These are phyloP conservation scores for Aplocera efformata DNA, from an alignment of 2,888 invertebrate species.

Conservation along the genomic window DNA sequence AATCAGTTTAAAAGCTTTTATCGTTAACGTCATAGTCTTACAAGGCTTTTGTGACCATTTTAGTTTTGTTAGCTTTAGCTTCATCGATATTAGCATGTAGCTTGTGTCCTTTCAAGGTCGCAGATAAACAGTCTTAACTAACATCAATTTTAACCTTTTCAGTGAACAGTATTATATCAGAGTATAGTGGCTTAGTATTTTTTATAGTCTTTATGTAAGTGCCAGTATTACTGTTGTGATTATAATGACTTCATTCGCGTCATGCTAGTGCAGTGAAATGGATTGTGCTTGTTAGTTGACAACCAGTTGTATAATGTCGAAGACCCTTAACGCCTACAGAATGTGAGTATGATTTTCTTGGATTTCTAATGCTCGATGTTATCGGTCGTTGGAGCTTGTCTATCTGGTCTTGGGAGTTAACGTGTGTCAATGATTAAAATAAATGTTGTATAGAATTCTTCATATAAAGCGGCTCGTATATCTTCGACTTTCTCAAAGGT, in stretches of 20 bases:
- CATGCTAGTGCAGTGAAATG: constrained; percentile 60
- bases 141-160: constrained; percentile 31
- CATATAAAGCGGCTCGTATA: too few relatives aligned
- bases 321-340: constrained; percentile 93
- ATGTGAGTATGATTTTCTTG: constrained; percentile 84
- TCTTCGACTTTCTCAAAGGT: too few relatives aligned
- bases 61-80: constrained; percentile 23
- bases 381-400: constrained; percentile 7
- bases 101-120: constrained; percentile 39
- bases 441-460: neutral
- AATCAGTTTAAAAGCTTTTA: constrained; percentile 10
- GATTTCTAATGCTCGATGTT: constrained; percentile 9
- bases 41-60: constrained; percentile 19
- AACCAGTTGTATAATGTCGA: constrained; percentile 84
- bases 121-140: constrained; percentile 32
- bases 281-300: constrained; percentile 46
- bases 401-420: neutral
- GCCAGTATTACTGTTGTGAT: constrained; percentile 35
- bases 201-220: constrained; percentile 40
- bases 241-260: constrained; percentile 33
- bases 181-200: constrained; percentile 37
- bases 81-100: constrained; percentile 22
- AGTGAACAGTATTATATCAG: constrained; percentile 41
- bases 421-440: neutral
- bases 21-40: constrained; percentile 15